Evolutionary conservation across 2,888 invertebrate species (phyloP), one percentile per base, ranked within the genome.

Genomic region (Amblyjoppa proteus): DNA sequence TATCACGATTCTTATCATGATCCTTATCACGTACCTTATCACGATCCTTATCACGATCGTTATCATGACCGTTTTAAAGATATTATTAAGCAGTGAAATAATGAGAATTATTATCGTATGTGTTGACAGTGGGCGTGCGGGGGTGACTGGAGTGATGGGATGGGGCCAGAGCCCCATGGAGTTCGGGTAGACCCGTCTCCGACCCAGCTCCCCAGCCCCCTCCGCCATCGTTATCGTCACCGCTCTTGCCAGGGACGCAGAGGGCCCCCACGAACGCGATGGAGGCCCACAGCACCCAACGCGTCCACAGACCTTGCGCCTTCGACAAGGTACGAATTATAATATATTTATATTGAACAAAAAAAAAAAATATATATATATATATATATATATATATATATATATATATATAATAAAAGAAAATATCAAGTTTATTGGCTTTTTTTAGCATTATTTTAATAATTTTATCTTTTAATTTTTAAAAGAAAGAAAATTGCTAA

Each of bases 101-200:
- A 56, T 56, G 25, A 56, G 56, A n/a, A 58, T 61, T 71, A n/a
- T 45, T 45, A 13, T 79, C 34, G n/a, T 81, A 76, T 73, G 16
- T 75, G 20, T 83, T 82, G 49, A 68, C 95, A 97, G 97, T 96
- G 96, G 96, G 95, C 94, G 95, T 95, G 96, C 95, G 95, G 95
- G 96, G 95, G 95, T 96, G 96, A 97, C 96, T 96, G 96, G 96
- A 96, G 95, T 96, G 96, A 97, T 97, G 97, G 97, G 97, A 97
- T 96, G 97, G 96, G 96, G 96, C 95, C 96, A 96, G 96, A 96
- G 97, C 96, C 97, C 96, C 96, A 97, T 97, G 97, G 97, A 97
- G 96, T 96, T 96, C 96, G 97, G 97, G 96, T 97, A 97, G 96
- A 96, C 96, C 96, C 96, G 96, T 95, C 96, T 96, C 94, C 95